These are phyloP conservation scores for Lymantria monacha DNA, from an alignment of 2,888 invertebrate genomes.

Conservation along the genomic window DNA sequence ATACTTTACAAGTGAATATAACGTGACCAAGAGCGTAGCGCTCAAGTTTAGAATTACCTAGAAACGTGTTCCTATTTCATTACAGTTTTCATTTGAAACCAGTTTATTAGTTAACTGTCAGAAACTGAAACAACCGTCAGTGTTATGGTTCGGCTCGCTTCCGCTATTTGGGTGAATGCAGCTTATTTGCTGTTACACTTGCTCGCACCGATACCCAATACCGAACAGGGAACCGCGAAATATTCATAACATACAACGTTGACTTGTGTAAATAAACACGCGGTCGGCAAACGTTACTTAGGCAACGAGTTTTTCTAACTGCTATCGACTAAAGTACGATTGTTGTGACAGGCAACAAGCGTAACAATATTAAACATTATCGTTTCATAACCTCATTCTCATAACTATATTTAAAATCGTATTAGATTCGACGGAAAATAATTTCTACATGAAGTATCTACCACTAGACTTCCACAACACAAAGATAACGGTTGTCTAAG, in stretches of 20 bases:
- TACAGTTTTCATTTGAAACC: constrained; percentile 64
- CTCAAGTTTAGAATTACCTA: constrained; percentile 47
- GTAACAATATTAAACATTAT: too few relatives aligned
- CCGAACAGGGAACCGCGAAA: constrained; percentile 44
- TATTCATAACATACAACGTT: constrained; percentile 52
- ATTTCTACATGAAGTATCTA: too few relatives aligned
- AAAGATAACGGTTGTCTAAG: too few relatives aligned
- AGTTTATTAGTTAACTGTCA: constrained; percentile 70
- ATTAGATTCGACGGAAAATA: too few relatives aligned
- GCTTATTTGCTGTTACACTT: constrained; percentile 30
- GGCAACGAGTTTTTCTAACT: constrained; percentile 12
- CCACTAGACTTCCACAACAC: too few relatives aligned
- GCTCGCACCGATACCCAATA: constrained; percentile 29
- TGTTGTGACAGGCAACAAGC: background rate
- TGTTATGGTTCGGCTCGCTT: constrained; percentile 72
- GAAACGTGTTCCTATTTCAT: constrained; percentile 64
- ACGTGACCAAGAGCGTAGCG: constrained; percentile 11
- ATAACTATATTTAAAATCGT: background rate
- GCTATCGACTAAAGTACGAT: constrained; percentile 6
- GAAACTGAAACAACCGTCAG: constrained; percentile 63
- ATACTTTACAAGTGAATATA: too few relatives aligned
- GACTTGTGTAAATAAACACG: constrained; percentile 63
- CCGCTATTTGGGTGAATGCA: constrained; percentile 55
- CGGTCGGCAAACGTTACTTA: constrained; percentile 39
- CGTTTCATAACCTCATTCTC: too few relatives aligned